Evolutionary conservation across 2,888 invertebrate species (phyloP).

Genomic region (Rotaria sp.): DNA sequence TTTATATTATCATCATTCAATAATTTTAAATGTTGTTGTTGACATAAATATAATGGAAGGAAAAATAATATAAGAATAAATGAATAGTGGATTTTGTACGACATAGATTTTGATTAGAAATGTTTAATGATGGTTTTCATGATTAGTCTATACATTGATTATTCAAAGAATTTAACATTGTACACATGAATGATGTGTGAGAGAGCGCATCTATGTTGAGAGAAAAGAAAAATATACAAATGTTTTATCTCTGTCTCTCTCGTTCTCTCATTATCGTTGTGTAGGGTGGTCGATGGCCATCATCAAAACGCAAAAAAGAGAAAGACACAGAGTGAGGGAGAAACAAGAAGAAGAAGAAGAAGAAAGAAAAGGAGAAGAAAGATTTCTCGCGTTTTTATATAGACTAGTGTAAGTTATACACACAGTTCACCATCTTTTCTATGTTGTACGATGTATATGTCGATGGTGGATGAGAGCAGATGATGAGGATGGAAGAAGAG

Average conservation of each 20-base stretch:
- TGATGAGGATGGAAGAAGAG: constrained; percentile 18
- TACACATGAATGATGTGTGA: background rate
- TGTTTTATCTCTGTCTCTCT: background rate
- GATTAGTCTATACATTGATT: background rate
- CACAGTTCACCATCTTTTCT: background rate
- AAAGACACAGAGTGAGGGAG: background rate
- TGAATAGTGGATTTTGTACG: background rate
- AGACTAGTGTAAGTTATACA: background rate
- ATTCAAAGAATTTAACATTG: background rate
- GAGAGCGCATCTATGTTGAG: constrained; percentile 4
- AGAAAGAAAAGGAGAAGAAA: background rate
- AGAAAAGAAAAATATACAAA: background rate
- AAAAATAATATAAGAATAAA: background rate
- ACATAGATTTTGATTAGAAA: background rate
- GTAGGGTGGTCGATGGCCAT: background rate
- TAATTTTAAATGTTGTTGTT: background rate
- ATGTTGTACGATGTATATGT: background rate
- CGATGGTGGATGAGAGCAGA: background rate
- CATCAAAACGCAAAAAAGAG: background rate
- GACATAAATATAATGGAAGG: background rate
- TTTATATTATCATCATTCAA: constrained; percentile 9
- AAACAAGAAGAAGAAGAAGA: too few relatives aligned
- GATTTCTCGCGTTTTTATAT: background rate
- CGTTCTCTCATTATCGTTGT: constrained; percentile 17
- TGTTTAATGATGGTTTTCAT: background rate